Conservation (phyloP, 2,888 invertebrate genomes). For the Spialia ferax region DNA sequence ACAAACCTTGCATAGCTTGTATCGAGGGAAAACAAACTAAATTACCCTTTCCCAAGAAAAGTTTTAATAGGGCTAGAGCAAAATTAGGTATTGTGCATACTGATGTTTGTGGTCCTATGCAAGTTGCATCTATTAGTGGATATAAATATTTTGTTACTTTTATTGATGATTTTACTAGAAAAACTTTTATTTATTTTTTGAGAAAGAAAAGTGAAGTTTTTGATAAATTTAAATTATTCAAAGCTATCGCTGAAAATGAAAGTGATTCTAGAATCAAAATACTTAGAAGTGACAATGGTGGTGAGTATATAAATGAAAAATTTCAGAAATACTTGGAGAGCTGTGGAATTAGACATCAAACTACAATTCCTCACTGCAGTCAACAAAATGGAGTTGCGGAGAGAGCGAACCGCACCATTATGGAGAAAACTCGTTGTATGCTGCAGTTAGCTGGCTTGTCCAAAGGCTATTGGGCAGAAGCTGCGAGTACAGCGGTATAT, state of each 20-base stretch:
- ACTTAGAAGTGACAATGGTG: slow-evolving; percentile 8
- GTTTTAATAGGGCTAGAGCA: slow-evolving; percentile 1
- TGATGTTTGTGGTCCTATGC: slow-evolving; percentile 46
- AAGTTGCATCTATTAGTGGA: slow-evolving; percentile 41
- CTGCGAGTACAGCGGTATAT: slow-evolving; percentile 4
- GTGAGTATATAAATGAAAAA: slow-evolving; percentile 13
- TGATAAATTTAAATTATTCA: slow-evolving; percentile 16
- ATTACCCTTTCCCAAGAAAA: slow-evolving; percentile 15
- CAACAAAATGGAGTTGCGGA: slow-evolving; percentile 5
- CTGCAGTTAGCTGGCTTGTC: neutral
- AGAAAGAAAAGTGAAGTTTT: neutral
- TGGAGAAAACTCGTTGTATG: neutral
- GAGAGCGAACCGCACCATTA: neutral
- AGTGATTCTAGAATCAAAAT: neutral
- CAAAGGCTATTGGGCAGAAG: slow-evolving; percentile 13
- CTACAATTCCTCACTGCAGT: neutral
- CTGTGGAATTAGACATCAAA: slow-evolving; percentile 1
- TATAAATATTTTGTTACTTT: slow-evolving; percentile 44
- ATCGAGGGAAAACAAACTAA: slow-evolving; percentile 7
- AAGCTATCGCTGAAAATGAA: slow-evolving; percentile 12
- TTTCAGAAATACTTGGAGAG: slow-evolving; percentile 4
- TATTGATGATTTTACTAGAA: slow-evolving; percentile 44
- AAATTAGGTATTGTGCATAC: slow-evolving; percentile 42
- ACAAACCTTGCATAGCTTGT: slow-evolving; percentile 46
- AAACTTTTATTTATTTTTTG: slow-evolving; percentile 33